phyloP scores from a whole-genome alignment of 1,140 invertebrate species.

The Physella acuta region DNA sequence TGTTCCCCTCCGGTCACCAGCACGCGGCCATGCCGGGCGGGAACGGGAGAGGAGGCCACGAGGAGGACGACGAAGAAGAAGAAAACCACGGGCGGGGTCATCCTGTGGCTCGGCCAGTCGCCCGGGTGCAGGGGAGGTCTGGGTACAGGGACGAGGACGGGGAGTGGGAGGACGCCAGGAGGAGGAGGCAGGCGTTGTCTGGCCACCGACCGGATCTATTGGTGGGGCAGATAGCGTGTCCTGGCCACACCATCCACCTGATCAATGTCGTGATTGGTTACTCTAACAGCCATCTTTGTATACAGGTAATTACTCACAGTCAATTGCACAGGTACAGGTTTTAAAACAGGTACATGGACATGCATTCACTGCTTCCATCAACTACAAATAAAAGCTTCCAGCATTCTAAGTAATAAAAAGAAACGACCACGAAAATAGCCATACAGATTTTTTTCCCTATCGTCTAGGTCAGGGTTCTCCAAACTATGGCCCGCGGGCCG shows the following conservation, averaged over 20 bases:
- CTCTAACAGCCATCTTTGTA: not conserved
- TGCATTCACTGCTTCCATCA: too few relatives aligned
- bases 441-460: too few relatives aligned
- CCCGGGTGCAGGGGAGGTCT: not conserved
- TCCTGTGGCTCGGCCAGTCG: not conserved
- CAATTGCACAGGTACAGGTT: too few relatives aligned
- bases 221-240: not conserved
- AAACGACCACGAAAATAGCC: too few relatives aligned
- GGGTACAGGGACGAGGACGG: slow-evolving; percentile 14
- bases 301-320: slow-evolving; percentile 12
- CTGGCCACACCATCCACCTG: slow-evolving; percentile 1
- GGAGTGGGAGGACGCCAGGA: slow-evolving; percentile 18
- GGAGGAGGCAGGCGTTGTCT: not conserved
- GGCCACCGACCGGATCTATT: not conserved
- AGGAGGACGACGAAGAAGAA: not conserved
- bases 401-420: too few relatives aligned
- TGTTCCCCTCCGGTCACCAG: too few relatives aligned
- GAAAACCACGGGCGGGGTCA: not conserved
- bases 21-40: too few relatives aligned
- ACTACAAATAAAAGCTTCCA: too few relatives aligned
- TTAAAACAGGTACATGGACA: too few relatives aligned
- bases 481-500: too few relatives aligned
- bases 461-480: too few relatives aligned
- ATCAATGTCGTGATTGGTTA: slow-evolving; percentile 11
- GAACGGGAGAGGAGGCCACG: not conserved